phyloP scores from a whole-genome alignment of 2,797 vertebrate genomes.

The Anniella stebbinsi region DNA sequence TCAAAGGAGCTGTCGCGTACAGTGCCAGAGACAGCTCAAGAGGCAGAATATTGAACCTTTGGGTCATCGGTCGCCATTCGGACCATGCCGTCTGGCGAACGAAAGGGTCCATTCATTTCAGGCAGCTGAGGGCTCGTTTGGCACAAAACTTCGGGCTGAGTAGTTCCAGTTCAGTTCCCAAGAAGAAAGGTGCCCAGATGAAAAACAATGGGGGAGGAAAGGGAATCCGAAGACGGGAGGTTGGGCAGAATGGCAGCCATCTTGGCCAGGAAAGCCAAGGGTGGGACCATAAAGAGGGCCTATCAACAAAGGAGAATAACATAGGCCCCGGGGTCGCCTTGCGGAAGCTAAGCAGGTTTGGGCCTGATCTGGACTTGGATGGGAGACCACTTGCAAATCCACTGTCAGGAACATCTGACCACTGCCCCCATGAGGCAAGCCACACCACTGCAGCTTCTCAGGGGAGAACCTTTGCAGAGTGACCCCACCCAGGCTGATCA shows the following conservation, averaged over 20 bases:
- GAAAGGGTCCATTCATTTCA: neutral
- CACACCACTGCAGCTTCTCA: no score
- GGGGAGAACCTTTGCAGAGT: no score
- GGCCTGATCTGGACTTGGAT: neutral
- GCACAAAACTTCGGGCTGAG: rapidly evolving
- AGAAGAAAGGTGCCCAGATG: neutral
- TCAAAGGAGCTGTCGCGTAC: neutral
- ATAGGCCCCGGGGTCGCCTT: neutral
- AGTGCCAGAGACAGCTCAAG: neutral
- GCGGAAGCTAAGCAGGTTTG: neutral
- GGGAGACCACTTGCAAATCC: neutral
- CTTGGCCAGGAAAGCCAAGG: neutral
- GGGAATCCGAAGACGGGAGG: neutral
- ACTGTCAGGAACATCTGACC: no score
- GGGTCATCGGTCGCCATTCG: neutral
- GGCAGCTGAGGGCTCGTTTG: neutral
- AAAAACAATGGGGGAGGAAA: neutral
- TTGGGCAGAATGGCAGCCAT: no score
- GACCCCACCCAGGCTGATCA: no score
- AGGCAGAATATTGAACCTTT: neutral
- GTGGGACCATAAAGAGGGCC: neutral
- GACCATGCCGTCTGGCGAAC: neutral
- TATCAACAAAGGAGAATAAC: neutral
- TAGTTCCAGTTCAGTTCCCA: neutral
- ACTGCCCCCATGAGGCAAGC: no score